Conservation (phyloP, 2,797 vertebrate genomes). For the Scarus forsteni region DNA sequence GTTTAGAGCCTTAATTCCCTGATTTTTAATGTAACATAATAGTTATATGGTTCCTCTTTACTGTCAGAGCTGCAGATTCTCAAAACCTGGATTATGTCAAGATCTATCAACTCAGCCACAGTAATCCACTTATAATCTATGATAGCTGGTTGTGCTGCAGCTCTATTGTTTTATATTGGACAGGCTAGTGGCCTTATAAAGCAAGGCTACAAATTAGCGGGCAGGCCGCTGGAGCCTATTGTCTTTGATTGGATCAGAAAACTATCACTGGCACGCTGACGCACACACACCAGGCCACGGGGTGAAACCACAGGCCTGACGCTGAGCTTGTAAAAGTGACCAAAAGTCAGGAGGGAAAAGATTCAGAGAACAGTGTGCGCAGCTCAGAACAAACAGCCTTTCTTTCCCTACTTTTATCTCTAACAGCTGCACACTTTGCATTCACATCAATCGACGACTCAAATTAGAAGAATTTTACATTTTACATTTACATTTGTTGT, state of each 20-base stretch:
- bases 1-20: too few species aligned
- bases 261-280: constrained; percentile 47
- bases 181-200: constrained; percentile 57
- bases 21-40: too few species aligned
- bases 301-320: constrained; percentile 64
- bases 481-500: background rate
- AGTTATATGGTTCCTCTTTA: too few species aligned
- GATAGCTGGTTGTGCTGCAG: constrained; percentile 33
- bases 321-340: constrained; percentile 76
- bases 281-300: constrained; percentile 40
- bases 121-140: constrained; percentile 10
- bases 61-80: background rate
- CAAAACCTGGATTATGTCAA: background rate
- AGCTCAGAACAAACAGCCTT: background rate
- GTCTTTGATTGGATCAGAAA: constrained; percentile 59
- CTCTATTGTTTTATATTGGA: constrained; percentile 42
- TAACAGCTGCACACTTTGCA: background rate
- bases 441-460: background rate
- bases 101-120: constrained; percentile 6
- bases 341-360: constrained; percentile 60
- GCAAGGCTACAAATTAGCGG: constrained; percentile 63
- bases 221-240: constrained; percentile 59
- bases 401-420: background rate
- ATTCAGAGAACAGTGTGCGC: constrained; percentile 60
- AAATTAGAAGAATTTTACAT: too few species aligned